Conservation (phyloP, 2,888 invertebrate genomes). For the Lasioglossum oenotherae region DNA sequence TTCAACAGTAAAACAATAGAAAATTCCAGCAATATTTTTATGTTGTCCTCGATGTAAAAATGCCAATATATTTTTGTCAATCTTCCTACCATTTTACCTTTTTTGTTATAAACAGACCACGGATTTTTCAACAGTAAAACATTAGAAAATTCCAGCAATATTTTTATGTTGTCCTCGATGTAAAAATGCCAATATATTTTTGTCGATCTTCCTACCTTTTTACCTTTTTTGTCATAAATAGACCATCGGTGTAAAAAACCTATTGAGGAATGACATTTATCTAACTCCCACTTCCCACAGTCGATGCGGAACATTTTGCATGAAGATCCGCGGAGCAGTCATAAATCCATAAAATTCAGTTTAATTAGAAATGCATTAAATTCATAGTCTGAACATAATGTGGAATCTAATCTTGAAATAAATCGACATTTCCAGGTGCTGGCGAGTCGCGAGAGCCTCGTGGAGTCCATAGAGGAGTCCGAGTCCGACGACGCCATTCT, state of each 20-base stretch:
- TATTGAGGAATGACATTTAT: too few species aligned
- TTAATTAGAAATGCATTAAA: background rate
- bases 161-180: background rate
- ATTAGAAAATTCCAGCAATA: background rate
- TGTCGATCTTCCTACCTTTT: too few species aligned
- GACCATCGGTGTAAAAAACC: too few species aligned
- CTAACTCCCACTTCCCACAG: too few species aligned
- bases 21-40: background rate
- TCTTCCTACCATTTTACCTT: too few species aligned
- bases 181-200: too few species aligned
- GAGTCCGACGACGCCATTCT: conserved; percentile 91
- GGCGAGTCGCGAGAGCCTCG: conserved; percentile 92
- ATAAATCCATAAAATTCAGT: background rate
- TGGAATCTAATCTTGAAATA: background rate
- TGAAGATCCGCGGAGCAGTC: background rate
- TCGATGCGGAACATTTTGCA: background rate
- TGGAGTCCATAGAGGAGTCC: conserved; percentile 89
- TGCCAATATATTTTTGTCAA: background rate
- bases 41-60: too few species aligned
- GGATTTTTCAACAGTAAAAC: background rate
- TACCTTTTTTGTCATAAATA: too few species aligned
- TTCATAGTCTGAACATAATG: background rate
- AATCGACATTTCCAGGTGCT: conserved; percentile 86
- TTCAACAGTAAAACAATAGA: background rate
- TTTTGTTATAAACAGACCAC: too few species aligned